Evolutionary conservation across 2,888 invertebrate species (phyloP).

Genomic region (Sipha maydis): DNA sequence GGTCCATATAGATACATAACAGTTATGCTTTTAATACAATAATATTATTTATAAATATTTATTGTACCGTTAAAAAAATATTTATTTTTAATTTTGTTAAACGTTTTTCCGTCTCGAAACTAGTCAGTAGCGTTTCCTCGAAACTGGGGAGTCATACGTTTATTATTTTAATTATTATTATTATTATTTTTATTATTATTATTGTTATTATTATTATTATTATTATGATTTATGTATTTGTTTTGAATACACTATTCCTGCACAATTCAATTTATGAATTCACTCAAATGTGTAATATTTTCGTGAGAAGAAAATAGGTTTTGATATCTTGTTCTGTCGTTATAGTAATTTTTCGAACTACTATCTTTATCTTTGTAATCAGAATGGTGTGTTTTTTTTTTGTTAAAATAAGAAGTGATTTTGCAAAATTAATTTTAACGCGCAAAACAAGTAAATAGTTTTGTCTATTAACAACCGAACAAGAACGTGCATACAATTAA

Average conservation of each 20-base stretch:
- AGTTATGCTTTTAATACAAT: background rate
- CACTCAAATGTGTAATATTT: too few species aligned
- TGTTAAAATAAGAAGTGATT: too few species aligned
- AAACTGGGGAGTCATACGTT: background rate
- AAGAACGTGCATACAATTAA: too few species aligned
- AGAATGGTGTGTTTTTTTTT: too few species aligned
- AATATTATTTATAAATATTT: background rate
- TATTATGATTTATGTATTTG: background rate
- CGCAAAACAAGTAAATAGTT: too few species aligned
- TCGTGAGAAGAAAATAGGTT: too few species aligned
- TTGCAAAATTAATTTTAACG: too few species aligned
- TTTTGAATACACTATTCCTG: background rate
- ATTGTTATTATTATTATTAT: background rate
- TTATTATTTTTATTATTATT: slow-evolving; percentile 1
- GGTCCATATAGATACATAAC: background rate
- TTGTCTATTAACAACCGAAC: too few species aligned
- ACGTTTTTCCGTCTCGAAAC: background rate
- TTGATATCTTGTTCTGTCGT: too few species aligned
- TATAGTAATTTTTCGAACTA: too few species aligned
- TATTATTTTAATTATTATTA: background rate
- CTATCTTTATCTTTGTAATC: too few species aligned
- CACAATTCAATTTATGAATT: background rate
- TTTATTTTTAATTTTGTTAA: background rate
- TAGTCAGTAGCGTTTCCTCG: slow-evolving; percentile 6
- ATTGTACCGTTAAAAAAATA: background rate